A percentile compares a stretch with the other conserved stretches of the same genome.
Conservation (phyloP, 2,797 vertebrate species). For the Synanceia verrucosa region DNA sequence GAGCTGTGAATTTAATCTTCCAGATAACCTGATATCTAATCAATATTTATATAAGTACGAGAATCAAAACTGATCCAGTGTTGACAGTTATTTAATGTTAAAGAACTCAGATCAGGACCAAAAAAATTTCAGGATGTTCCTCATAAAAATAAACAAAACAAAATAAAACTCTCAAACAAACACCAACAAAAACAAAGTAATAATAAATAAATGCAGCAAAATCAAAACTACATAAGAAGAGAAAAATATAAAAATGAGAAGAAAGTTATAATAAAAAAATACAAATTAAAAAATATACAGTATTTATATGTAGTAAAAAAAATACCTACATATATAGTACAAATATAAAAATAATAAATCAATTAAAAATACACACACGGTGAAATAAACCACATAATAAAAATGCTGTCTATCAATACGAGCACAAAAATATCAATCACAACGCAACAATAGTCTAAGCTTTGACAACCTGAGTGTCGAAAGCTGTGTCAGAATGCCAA, state of each 20-base stretch:
- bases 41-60: not conserved
- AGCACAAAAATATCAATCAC: not conserved
- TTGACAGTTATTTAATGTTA: not conserved
- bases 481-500: not conserved
- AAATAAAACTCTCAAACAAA: not conserved
- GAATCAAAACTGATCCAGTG: not conserved
- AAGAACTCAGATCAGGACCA: not conserved
- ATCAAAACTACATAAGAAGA: not conserved
- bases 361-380: too few species aligned
- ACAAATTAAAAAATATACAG: not conserved
- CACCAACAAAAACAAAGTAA: too few species aligned
- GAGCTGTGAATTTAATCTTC: accelerated
- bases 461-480: not conserved
- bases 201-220: not conserved
- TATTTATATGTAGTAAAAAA: not conserved
- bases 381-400: not conserved
- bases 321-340: not conserved
- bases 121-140: not conserved
- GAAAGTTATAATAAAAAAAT: not conserved
- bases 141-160: not conserved
- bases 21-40: too few species aligned
- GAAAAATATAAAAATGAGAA: too few species aligned
- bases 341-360: not conserved
- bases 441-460: not conserved
- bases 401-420: not conserved